phyloP scores from a whole-genome alignment of 2,888 invertebrate genomes.

The Leptinotarsa rubiginosa region DNA sequence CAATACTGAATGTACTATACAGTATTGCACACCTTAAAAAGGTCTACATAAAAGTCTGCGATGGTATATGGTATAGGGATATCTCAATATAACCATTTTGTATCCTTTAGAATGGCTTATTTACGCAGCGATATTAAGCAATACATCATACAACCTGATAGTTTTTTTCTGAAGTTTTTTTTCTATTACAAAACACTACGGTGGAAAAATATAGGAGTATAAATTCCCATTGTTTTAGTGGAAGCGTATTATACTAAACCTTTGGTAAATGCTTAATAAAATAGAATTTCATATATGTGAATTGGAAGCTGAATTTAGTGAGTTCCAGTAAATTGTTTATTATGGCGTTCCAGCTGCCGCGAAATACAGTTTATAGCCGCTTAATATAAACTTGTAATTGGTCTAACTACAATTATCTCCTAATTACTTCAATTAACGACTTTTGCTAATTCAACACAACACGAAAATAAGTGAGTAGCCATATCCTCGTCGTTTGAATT shows the following conservation, averaged over 20 bases:
- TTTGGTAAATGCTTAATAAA: background rate
- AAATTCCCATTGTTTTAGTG: background rate
- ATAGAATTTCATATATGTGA: background rate
- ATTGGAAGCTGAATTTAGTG: background rate
- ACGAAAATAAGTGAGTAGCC: slow-evolving; percentile 1
- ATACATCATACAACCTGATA: too few relatives aligned
- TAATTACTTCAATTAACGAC: slow-evolving; percentile 35
- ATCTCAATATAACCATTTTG: too few relatives aligned
- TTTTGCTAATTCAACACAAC: slow-evolving; percentile 28
- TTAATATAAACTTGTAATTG: slow-evolving; percentile 25
- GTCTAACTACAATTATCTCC: slow-evolving; percentile 34
- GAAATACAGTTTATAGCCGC: slow-evolving; percentile 2
- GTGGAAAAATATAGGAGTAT: too few relatives aligned
- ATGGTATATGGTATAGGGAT: too few relatives aligned
- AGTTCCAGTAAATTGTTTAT: slow-evolving; percentile 8
- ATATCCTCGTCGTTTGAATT: slow-evolving; percentile 1
- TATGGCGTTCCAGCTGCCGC: slow-evolving; percentile 15
- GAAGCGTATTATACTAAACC: background rate
- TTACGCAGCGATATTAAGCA: too few relatives aligned
- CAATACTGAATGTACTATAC: too few relatives aligned
- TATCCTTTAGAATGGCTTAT: too few relatives aligned
- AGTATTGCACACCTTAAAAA: too few relatives aligned
- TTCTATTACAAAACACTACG: too few relatives aligned
- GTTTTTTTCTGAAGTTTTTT: too few relatives aligned
- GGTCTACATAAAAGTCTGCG: too few relatives aligned